Conservation (phyloP, 2,888 invertebrate species). For the Ormyrus pomaceus region DNA sequence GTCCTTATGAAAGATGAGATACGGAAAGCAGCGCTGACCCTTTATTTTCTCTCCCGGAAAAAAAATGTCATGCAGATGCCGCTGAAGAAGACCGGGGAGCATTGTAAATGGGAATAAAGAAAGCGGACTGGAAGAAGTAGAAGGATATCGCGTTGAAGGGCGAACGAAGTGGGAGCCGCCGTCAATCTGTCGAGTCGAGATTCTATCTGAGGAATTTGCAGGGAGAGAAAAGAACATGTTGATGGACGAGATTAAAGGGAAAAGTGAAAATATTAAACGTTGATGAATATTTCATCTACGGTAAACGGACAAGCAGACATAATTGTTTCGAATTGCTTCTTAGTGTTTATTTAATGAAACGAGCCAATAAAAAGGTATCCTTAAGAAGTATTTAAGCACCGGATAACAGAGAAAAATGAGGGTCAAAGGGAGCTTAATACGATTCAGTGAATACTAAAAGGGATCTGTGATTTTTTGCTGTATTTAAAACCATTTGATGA, state of each 20-base stretch:
- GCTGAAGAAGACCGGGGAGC: background rate
- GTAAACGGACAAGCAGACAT: background rate
- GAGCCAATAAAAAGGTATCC: background rate
- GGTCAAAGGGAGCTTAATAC: no score
- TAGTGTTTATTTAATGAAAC: background rate
- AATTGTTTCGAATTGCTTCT: slow-evolving; percentile 6
- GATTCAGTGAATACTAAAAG: no score
- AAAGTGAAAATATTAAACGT: slow-evolving; percentile 3
- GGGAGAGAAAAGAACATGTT: slow-evolving; percentile 6
- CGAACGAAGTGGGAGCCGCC: background rate
- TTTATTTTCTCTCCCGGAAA: background rate
- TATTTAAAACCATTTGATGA: no score
- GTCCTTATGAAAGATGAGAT: slow-evolving; percentile 16
- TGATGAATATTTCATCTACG: background rate
- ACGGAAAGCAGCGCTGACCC: background rate
- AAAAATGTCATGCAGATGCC: slow-evolving; percentile 24
- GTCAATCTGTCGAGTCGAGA: slow-evolving; percentile 25
- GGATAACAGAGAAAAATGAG: no score
- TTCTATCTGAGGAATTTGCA: slow-evolving; percentile 8
- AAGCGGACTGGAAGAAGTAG: background rate
- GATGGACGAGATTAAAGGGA: background rate
- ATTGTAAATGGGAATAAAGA: slow-evolving; percentile 12
- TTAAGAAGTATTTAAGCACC: no score
- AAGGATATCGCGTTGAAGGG: background rate
- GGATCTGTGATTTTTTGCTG: no score